Percentiles rank a stretch among this genome's conserved stretches.
phyloP scores from a whole-genome alignment of 2,888 invertebrate species.

The Theristus sp. region DNA sequence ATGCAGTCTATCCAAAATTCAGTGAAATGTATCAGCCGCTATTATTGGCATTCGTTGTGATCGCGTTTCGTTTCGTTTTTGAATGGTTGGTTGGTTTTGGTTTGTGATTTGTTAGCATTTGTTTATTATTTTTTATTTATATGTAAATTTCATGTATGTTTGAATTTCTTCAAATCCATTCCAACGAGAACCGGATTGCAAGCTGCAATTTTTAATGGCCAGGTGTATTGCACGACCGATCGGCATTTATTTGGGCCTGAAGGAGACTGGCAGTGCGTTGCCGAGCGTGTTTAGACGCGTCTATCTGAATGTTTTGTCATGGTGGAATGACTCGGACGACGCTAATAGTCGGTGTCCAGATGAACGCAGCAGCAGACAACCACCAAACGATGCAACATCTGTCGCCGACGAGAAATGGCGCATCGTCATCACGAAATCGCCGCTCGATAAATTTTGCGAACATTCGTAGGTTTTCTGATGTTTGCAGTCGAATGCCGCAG shows the following conservation, averaged over 20 bases:
- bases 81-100: neutral
- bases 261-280: neutral
- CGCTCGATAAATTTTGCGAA: neutral
- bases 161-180: neutral
- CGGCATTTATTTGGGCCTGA: neutral
- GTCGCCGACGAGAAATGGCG: neutral
- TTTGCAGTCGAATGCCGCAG: too few species aligned
- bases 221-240: neutral
- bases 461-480: neutral
- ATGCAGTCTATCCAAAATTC: neutral
- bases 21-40: neutral
- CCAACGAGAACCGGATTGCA: neutral
- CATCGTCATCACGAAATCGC: neutral
- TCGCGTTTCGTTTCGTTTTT: neutral
- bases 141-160: too few species aligned
- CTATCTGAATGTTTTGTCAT: neutral
- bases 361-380: too few species aligned
- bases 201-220: neutral
- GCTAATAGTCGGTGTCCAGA: neutral
- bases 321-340: neutral
- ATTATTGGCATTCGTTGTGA: neutral
- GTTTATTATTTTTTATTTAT: too few species aligned
- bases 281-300: neutral
- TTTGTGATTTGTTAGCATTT: too few species aligned
- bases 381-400: too few species aligned